Base-by-base conservation (phyloP, 2,888 invertebrate genomes). In the Palloptera scutellata region DNA sequence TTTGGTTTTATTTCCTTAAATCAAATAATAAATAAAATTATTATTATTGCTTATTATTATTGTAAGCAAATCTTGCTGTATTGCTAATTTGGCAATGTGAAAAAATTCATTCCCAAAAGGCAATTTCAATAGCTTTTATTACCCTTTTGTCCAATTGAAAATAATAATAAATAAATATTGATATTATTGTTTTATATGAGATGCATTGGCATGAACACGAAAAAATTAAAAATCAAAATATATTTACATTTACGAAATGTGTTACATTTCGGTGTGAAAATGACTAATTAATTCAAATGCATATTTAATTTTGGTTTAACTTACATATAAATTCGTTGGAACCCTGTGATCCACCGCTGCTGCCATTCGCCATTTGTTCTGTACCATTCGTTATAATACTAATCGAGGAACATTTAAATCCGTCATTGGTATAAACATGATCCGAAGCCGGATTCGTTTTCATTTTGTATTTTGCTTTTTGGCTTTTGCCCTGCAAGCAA, bases 251-350 rank as follows among this genome's bases (percentile, higher is more conserved):
- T 30, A 30, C 30, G 30, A 30, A 30, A 30, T 20, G 3, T 59
- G 2, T 15, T 60, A 4, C 45, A 13, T 45, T 15, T 10, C 40
- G 15, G 15, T 12, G 20, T 48, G n/a, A 15, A 51, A 30, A 30
- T 54, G 13, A n/a, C n/a, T n/a, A 30, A 30, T 30, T 30, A 30
- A 30, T 30, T 30, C 30, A 30, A 30, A 4, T 30, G 30, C 30
- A 30, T 30, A 30, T 4, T 30, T 30, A 2, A 30, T 30, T 30
- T 54, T 30, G 10, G 17, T 15, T 65, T 17, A 70, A 82, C 86
- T 84, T 78, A 86, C 86, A 78, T 76, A 85, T 85, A 71, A 85
- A 84, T 73, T 90, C 89, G 75, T 88, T 88, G 74, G 90, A 90
- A 73, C 89, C 90, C 78, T 86, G 86, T 61, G 86, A 83, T 66